Evolutionary conservation across 2,113 vertebrate genomes (phyloP).

Genomic region (Lucifuga dentata): DNA sequence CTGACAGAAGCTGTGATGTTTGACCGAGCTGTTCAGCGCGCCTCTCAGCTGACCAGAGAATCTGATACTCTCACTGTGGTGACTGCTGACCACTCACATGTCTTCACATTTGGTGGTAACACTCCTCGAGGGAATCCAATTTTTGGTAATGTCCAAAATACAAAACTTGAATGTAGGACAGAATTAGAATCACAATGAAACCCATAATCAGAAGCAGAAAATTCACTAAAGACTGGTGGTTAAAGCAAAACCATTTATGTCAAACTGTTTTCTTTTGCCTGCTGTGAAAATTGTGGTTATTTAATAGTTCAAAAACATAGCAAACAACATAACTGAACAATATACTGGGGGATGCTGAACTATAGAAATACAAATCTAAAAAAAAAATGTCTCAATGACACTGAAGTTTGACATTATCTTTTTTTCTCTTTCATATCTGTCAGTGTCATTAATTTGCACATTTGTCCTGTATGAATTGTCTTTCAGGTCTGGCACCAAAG

Average conservation of each 20-base stretch:
- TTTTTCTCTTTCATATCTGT: no score
- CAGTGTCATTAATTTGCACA: not conserved
- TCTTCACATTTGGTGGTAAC: constrained; percentile 86
- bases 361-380: no score
- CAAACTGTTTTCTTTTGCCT: no score
- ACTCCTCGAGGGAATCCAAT: constrained; percentile 85
- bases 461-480: constrained; percentile 18
- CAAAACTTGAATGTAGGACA: not conserved
- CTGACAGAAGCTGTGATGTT: constrained; percentile 85
- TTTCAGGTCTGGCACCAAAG: constrained; percentile 81
- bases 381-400: no score
- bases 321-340: no score
- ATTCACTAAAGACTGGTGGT: not conserved
- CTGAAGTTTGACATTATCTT: no score
- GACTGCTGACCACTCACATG: constrained; percentile 88
- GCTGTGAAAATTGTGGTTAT: no score
- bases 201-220: not conserved
- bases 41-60: constrained; percentile 78
- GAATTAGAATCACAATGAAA: not conserved
- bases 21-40: constrained; percentile 79
- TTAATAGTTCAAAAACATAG: no score
- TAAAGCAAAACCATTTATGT: no score
- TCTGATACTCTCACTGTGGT: constrained; percentile 84
- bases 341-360: no score
- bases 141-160: constrained; percentile 75